These are phyloP conservation scores for Datnioides undecimradiatus DNA, from an alignment of 2,113 vertebrate species.

Conservation along the genomic window DNA sequence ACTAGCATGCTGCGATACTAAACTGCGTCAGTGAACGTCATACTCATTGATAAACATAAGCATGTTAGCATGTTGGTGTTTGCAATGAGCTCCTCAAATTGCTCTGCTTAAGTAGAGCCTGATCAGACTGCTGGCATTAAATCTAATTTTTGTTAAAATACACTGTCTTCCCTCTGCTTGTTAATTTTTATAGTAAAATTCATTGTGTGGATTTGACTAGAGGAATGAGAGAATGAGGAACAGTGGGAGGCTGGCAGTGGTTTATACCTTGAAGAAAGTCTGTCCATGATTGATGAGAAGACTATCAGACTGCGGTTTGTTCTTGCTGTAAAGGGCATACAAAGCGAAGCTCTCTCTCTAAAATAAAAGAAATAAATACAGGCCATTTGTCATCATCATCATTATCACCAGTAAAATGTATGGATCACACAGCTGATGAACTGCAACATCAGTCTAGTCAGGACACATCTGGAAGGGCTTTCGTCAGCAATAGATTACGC, in stretches of 20 bases:
- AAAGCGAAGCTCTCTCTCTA: constrained; percentile 83
- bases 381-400: background rate
- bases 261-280: constrained; percentile 83
- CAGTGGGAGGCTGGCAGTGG: background rate
- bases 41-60: no score
- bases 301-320: constrained; percentile 84
- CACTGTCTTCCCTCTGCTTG: background rate
- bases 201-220: background rate
- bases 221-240: background rate
- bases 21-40: no score
- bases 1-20: no score
- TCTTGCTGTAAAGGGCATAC: constrained; percentile 87
- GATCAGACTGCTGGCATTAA: background rate
- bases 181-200: background rate
- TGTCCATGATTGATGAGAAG: constrained; percentile 82
- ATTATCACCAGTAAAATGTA: background rate
- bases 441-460: background rate
- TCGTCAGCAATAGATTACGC: background rate
- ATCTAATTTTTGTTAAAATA: background rate
- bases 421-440: background rate
- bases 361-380: constrained; percentile 41
- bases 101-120: background rate
- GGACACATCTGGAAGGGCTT: constrained; percentile 36
- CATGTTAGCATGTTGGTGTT: background rate
- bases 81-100: background rate